A percentile compares a stretch with the other conserved stretches of the same genome.
Conservation (phyloP, 2,113 vertebrate genomes). For the Clarias gariepinus region DNA sequence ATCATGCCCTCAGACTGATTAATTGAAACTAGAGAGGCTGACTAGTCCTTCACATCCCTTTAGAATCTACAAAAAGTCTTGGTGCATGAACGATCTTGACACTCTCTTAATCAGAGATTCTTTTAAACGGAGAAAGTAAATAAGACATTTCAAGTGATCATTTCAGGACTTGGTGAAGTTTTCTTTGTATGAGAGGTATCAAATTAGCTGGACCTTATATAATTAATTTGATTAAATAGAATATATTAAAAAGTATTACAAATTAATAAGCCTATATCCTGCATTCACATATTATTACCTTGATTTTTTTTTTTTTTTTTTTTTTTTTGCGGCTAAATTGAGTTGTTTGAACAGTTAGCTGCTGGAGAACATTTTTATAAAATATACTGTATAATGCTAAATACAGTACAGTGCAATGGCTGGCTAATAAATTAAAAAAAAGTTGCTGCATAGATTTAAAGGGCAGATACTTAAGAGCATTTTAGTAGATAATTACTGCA, state of each 20-base stretch:
- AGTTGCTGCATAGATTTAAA: too few species aligned
- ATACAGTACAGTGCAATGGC: too few species aligned
- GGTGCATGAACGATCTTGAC: neutral
- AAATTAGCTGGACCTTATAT: neutral
- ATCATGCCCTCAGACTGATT: too few species aligned
- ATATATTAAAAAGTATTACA: too few species aligned
- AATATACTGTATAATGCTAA: too few species aligned
- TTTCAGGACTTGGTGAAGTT: neutral
- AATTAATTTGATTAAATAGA: neutral
- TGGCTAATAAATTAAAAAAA: too few species aligned
- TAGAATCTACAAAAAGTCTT: neutral
- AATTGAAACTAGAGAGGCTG: too few species aligned
- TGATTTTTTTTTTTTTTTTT: neutral
- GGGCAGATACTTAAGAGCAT: too few species aligned
- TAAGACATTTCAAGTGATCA: neutral
- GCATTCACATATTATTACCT: neutral
- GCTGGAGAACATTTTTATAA: too few species aligned
- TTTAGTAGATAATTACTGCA: too few species aligned
- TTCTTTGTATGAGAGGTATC: neutral
- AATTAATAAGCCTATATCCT: neutral
- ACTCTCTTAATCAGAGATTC: neutral
- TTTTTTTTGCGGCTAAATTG: too few species aligned
- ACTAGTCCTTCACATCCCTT: neutral
- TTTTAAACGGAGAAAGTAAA: neutral
- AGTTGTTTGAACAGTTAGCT: too few species aligned